Base-by-base conservation (phyloP, 37 sponge, comb jelly and placozoan genomes). In the Spongilla lacustris region DNA sequence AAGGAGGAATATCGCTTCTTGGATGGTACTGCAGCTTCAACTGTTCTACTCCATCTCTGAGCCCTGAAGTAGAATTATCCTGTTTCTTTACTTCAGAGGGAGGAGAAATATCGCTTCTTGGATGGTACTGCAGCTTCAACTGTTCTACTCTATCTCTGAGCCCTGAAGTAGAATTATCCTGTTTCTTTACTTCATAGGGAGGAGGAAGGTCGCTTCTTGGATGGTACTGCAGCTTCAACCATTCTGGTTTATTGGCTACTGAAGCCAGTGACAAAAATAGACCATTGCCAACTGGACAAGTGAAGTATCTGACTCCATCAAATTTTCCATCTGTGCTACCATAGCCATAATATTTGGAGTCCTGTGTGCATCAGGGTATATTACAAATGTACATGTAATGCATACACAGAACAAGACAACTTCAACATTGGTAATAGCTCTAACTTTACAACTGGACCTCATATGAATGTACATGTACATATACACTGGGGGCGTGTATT, bases 261-360 rank as follows among this genome's bases (percentile, higher is more conserved):
- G 73, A 72, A 31, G 70, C 26, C 48, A 88, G 28, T 34, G 87
- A 88, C 68, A 50, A 81, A 48, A 89, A 95, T 27, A 83, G 48
- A 8, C 91, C 96, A 34, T 70, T 82, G 13, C 94, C 88, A 37
- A 8, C 11, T 0, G 27, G 50, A 67, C 94, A 95, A 24, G 35
- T 84, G 77, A 95, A 95, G 69, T 41, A 41, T 21, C 68, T 69
- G 37, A 19, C 27, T 23, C 48, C 87, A 26, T 66, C 48, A 28
- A 82, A 81, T 0, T 28, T 80, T 0, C 90, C 94, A 83, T 93
- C 76, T 67, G 78, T 83, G 30, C 50, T 74, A 30, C 94, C 94
- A 67, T 0, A 68, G 13, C 74, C 76, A 34, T 73, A 68, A 67
- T 79, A 85, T 14, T 58, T 24, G 28, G 33, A 4, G 13, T 90